These are phyloP conservation scores for Callospermophilus lateralis DNA, from an alignment of 2,113 vertebrate genomes.

Conservation along the genomic window DNA sequence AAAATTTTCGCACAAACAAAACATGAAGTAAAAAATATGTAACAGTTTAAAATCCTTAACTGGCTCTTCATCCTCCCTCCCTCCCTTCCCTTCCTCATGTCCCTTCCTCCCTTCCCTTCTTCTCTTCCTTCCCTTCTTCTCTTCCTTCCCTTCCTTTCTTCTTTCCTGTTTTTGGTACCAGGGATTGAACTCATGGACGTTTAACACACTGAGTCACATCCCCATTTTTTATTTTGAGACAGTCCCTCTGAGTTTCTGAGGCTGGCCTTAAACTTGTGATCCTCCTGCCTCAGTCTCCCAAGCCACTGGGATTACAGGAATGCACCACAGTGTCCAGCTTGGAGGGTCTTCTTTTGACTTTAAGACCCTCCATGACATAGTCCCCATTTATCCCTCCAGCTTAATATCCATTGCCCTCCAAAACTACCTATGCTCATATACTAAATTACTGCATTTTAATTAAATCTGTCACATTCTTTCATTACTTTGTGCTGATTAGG, in stretches of 20 bases:
- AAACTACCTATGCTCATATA: not conserved
- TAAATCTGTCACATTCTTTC: not conserved
- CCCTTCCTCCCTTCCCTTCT: not conserved
- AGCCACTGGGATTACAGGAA: no score
- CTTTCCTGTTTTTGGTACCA: no score
- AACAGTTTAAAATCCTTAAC: not conserved
- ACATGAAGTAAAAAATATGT: not conserved
- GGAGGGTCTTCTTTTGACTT: not conserved
- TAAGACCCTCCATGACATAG: not conserved
- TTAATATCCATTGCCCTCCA: not conserved
- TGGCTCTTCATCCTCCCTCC: not conserved
- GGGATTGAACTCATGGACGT: no score
- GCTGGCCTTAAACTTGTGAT: no score
- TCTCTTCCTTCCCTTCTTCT: no score
- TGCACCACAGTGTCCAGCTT: no score
- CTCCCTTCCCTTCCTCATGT: not conserved
- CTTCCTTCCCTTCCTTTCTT: no score
- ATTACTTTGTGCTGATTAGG: not conserved
- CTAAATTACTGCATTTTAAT: conserved; percentile 36
- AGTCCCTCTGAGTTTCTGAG: no score
- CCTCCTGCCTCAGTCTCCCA: no score
- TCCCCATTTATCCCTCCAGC: not conserved
- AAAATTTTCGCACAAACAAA: no score
- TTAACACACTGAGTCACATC: no score
- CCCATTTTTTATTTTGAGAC: no score